Conservation (phyloP, 2,797 vertebrate genomes). For the Acrocephalus scirpaceus region DNA sequence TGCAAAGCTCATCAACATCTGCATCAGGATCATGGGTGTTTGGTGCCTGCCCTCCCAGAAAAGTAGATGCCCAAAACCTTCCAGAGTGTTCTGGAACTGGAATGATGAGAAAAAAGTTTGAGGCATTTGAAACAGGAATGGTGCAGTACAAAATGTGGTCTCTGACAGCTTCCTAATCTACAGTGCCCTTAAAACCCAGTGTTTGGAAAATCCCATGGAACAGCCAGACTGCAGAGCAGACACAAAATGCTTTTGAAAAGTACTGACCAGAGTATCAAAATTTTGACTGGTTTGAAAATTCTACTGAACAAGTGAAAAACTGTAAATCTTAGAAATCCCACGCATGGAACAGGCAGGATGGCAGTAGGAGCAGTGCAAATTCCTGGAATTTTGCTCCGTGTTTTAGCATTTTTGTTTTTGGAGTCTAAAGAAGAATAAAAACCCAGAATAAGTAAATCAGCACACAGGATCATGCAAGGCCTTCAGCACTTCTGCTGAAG, state of each 20-base stretch:
- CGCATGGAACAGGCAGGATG: background rate
- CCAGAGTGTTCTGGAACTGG: background rate
- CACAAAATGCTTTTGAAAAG: slow-evolving; percentile 43
- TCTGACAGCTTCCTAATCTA: background rate
- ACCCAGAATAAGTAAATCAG: background rate
- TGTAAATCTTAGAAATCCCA: background rate
- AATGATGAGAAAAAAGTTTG: background rate
- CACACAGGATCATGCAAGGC: background rate
- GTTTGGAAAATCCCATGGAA: background rate
- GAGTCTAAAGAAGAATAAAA: background rate
- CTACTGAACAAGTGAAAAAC: slow-evolving; percentile 38
- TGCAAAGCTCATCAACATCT: background rate
- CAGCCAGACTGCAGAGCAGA: slow-evolving; percentile 9
- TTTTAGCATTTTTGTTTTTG: background rate
- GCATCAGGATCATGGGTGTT: background rate
- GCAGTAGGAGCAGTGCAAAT: background rate
- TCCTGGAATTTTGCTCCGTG: background rate
- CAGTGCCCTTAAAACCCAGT: background rate
- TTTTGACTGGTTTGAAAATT: background rate
- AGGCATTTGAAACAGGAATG: slow-evolving; percentile 44
- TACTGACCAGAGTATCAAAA: slow-evolving; percentile 66
- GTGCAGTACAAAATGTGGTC: slow-evolving; percentile 53
- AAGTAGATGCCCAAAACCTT: background rate
- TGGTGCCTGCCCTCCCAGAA: background rate
- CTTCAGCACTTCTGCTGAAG: background rate